phyloP scores from a whole-genome alignment of 2,888 invertebrate genomes.

The Cryptocheilus praepositus region DNA sequence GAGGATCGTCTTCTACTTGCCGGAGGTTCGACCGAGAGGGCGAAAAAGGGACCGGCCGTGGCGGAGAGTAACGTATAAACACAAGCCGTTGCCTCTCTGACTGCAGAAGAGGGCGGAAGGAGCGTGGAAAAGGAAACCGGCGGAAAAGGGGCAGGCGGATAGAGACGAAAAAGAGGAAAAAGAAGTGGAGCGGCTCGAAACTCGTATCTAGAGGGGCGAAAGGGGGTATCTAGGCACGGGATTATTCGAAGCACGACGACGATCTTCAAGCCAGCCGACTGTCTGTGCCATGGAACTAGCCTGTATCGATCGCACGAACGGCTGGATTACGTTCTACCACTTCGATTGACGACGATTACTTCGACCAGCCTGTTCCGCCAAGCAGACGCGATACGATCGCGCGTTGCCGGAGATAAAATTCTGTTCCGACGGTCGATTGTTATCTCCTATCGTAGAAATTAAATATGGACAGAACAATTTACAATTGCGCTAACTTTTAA shows the following conservation, averaged over 20 bases:
- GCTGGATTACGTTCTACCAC: constrained; percentile 45
- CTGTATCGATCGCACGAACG: constrained; percentile 56
- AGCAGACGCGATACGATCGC: constrained; percentile 9
- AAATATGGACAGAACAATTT: too few relatives aligned
- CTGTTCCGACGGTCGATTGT: background rate
- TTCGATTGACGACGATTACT: constrained; percentile 49
- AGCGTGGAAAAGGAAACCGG: constrained; percentile 47
- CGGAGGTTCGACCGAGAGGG: constrained; percentile 35
- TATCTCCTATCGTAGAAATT: background rate
- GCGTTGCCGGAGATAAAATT: background rate
- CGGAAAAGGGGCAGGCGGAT: constrained; percentile 42
- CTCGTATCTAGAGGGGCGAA: constrained; percentile 45
- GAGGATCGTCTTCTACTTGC: constrained; percentile 55
- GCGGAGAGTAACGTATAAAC: constrained; percentile 52
- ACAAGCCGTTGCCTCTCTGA: constrained; percentile 30
- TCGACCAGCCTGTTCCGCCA: constrained; percentile 29
- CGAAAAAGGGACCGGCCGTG: constrained; percentile 41
- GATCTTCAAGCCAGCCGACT: constrained; percentile 57
- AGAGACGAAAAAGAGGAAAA: constrained; percentile 38
- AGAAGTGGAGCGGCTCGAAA: constrained; percentile 39
- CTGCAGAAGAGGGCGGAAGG: constrained; percentile 34
- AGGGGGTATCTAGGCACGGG: constrained; percentile 36
- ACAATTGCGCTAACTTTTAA: too few relatives aligned
- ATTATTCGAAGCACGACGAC: constrained; percentile 70
- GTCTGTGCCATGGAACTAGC: constrained; percentile 54